phyloP scores from a whole-genome alignment of 2,888 invertebrate genomes.

The Buathra laborator region DNA sequence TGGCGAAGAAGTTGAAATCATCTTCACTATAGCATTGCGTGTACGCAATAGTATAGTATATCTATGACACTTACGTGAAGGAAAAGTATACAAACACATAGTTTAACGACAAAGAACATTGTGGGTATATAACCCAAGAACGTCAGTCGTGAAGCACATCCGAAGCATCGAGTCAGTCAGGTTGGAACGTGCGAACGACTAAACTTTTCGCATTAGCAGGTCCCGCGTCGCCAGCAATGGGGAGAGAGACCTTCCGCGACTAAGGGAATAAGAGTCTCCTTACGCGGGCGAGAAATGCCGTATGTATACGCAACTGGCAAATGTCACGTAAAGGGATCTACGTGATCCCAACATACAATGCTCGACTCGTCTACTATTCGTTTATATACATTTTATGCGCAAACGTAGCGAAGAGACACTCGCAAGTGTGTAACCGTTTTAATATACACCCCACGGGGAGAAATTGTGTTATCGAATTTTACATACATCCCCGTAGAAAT shows the following conservation, averaged over 20 bases:
- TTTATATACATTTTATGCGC: not conserved
- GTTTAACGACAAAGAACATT: slow-evolving; percentile 5
- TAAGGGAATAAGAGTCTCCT: slow-evolving; percentile 21
- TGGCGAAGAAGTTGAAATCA: no score
- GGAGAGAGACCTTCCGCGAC: not conserved
- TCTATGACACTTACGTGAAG: not conserved
- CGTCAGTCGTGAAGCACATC: slow-evolving; percentile 43
- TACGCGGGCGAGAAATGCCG: not conserved
- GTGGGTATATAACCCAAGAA: not conserved
- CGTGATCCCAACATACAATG: slow-evolving; percentile 43
- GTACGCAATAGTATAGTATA: not conserved
- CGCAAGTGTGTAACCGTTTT: slow-evolving; percentile 9
- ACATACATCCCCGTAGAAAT: slow-evolving; percentile 2
- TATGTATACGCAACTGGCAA: slow-evolving; percentile 31
- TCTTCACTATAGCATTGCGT: not conserved
- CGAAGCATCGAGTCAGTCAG: slow-evolving; percentile 56
- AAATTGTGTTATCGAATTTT: slow-evolving; percentile 26
- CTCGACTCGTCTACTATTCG: not conserved
- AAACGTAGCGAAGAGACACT: not conserved
- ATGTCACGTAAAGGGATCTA: slow-evolving; percentile 57
- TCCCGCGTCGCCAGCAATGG: slow-evolving; percentile 29
- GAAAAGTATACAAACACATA: not conserved
- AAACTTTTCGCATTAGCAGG: slow-evolving; percentile 71
- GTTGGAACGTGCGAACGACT: slow-evolving; percentile 69
- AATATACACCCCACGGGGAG: not conserved